phyloP scores from a whole-genome alignment of 2,797 vertebrate species.

The Micromesistius poutassou region DNA sequence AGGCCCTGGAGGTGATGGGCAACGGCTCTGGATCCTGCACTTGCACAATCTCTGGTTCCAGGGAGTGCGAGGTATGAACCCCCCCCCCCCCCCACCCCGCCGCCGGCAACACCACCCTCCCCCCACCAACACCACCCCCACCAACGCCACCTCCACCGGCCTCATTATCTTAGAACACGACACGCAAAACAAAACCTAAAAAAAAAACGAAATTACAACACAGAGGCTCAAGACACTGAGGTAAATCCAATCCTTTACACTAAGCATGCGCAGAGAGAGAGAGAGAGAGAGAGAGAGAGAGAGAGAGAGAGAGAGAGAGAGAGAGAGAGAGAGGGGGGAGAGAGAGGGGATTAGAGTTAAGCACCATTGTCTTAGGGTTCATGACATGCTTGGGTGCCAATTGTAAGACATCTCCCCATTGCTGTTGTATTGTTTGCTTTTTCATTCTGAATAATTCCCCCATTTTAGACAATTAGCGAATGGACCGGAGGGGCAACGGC shows the following conservation, averaged over 20 bases:
- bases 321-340: conserved; percentile 40
- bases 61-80: conserved; percentile 99
- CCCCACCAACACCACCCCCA: conserved; percentile 53
- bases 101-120: conserved; percentile 33
- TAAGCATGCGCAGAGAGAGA: conserved; percentile 50
- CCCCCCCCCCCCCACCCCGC: background rate
- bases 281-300: conserved; percentile 26
- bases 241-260: conserved; percentile 71
- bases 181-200: conserved; percentile 34
- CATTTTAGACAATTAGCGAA: conserved; percentile 7
- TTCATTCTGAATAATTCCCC: background rate
- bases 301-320: conserved; percentile 40
- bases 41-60: conserved; percentile 98
- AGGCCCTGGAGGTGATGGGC: conserved; percentile 95
- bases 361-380: conserved; percentile 52
- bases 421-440: background rate
- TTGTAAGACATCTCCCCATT: background rate
- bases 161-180: conserved; percentile 58
- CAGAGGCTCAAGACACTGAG: conserved; percentile 70
- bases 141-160: conserved; percentile 45
- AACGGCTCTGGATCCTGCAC: conserved; percentile 98
- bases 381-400: conserved; percentile 36
- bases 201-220: conserved; percentile 65
- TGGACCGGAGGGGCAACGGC: conserved; percentile 34
- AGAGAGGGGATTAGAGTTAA: conserved; percentile 44